Conservation (phyloP, 2,797 vertebrate species). For the Hippopotamyrus pictus region DNA sequence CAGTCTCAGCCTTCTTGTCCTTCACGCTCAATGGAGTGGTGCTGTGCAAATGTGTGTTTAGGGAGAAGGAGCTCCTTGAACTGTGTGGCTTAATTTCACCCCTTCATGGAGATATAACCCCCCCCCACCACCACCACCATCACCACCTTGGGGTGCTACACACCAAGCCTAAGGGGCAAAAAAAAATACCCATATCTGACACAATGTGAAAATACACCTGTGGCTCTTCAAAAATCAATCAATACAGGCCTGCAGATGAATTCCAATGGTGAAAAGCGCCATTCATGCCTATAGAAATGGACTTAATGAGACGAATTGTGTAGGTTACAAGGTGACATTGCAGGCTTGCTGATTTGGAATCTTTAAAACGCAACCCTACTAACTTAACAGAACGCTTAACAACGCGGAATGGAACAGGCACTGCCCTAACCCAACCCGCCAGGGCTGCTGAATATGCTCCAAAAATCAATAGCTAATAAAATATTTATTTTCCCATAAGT, state of each 20-base stretch:
- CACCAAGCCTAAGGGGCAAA: neutral
- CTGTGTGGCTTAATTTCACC: neutral
- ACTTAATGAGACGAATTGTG: neutral
- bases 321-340: neutral
- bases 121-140: neutral
- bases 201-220: neutral
- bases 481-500: constrained; percentile 10
- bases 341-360: neutral
- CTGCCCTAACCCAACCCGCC: neutral
- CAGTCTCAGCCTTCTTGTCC: neutral
- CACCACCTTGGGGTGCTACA: neutral
- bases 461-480: constrained; percentile 16
- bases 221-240: neutral
- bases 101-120: neutral
- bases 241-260: neutral
- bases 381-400: neutral
- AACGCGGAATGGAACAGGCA: neutral
- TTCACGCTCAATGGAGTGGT: neutral
- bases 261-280: neutral
- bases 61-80: neutral
- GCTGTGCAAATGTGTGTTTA: neutral
- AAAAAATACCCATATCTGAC: neutral
- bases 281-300: neutral
- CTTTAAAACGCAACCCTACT: neutral
- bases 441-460: neutral